Conservation (phyloP, 2,888 invertebrate species). For the Ochlodes sylvanus region DNA sequence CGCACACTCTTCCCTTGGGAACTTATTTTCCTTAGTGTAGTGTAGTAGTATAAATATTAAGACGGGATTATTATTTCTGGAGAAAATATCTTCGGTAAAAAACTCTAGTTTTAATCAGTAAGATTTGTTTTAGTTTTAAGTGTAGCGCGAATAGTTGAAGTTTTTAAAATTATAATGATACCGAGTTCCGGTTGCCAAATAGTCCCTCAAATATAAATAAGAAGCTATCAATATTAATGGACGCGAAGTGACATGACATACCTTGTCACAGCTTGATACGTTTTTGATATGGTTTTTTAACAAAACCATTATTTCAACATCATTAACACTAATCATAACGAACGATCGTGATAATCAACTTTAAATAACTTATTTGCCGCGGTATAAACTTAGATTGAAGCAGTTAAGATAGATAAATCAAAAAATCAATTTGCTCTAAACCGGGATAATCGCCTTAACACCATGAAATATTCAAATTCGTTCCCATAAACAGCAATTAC, state of each 20-base stretch:
- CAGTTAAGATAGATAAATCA: slow-evolving; percentile 30
- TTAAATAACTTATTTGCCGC: slow-evolving; percentile 23
- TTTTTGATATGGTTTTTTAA: neutral
- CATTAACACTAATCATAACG: neutral
- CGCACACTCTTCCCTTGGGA: no score
- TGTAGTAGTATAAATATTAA: no score
- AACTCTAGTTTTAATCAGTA: no score
- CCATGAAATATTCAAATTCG: slow-evolving; percentile 34
- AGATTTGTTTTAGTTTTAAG: no score
- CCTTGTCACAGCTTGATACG: neutral
- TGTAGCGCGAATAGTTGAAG: no score
- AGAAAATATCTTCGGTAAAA: no score
- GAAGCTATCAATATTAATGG: neutral
- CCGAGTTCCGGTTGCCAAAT: no score
- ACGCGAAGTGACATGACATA: neutral
- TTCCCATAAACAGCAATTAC: slow-evolving; percentile 37
- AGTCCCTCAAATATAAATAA: no score
- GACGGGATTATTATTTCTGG: no score
- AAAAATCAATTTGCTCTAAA: slow-evolving; percentile 34
- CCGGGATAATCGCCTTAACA: slow-evolving; percentile 23
- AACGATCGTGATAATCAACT: neutral
- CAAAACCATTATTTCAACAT: neutral
- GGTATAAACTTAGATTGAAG: slow-evolving; percentile 24
- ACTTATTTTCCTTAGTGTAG: no score
- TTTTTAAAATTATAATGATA: no score